Evolutionary conservation across 1,140 invertebrate species (phyloP), one percentile per base, ranked within the genome.

Genomic region (Lepidurus arcticus): DNA sequence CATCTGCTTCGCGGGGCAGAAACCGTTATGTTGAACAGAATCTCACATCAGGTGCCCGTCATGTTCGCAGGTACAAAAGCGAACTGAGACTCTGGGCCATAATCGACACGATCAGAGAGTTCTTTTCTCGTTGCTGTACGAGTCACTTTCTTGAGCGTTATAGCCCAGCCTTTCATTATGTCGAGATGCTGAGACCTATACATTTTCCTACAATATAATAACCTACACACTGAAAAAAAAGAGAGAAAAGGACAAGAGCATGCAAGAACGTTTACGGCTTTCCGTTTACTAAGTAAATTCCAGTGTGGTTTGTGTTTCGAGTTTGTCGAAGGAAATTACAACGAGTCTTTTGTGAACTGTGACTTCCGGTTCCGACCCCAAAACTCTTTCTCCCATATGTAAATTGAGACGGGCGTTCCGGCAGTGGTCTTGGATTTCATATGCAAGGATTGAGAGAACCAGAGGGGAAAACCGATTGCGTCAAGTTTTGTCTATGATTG

Each of bases 341-440:
- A 65, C 16, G 53, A 65, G 53, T 65, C 21, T 21, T 65, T 65
- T 65, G 53, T 65, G 53, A n/a, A n/a, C 21, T 65, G 53, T 13
- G 53, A 65, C 53, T 65, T 65, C 53, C 53, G 53, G 53, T 16
- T 65, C 53, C 53, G 53, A 65, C 53, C 53, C 21, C 53, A 65
- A 65, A 47, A 21, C 21, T n/a, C 53, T 13, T 65, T 21, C 21
- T 65, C 16, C 7, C 13, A 10, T 65, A 65, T 65, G 53, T 21
- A 65, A 65, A 65, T 65, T 13, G 21, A 16, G 53, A 7, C 21
- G 53, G 53, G 53, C 53, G 53, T 65, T 65, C 53, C 53, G 16
- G 21, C 53, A 65, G 16, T 16, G 53, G 13, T 65, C 5, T 65
- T 1, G 53, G 8, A 16, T 65, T 65, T 65, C 21, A 4, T 65